Percentiles rank a stretch among this genome's conserved stretches.
phyloP scores from a whole-genome alignment of 2,113 vertebrate species.

The Martes martes region DNA sequence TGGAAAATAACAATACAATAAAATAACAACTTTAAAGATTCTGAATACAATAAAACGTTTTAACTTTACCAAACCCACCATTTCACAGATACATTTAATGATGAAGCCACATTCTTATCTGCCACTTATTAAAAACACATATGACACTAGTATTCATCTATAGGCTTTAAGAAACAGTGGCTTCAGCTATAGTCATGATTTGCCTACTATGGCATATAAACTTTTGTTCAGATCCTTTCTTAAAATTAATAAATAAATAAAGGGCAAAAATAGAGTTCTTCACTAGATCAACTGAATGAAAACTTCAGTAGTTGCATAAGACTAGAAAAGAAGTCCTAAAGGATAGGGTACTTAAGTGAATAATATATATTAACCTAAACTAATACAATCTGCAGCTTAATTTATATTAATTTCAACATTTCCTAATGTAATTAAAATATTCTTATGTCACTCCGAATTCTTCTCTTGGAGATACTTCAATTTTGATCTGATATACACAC shows the following conservation, averaged over 20 bases:
- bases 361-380: not conserved
- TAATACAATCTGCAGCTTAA: not conserved
- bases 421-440: not conserved
- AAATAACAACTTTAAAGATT: not conserved
- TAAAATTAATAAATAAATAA: not conserved
- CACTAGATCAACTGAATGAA: not conserved
- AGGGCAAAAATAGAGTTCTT: not conserved
- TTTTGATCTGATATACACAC: not conserved
- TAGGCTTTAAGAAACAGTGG: not conserved
- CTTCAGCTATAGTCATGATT: slow-evolving; percentile 15
- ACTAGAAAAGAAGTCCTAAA: not conserved
- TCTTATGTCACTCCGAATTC: not conserved
- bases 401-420: not conserved
- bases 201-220: not conserved
- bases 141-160: not conserved
- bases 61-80: not conserved
- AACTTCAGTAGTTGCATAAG: not conserved
- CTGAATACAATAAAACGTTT: not conserved
- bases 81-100: not conserved
- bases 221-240: not conserved
- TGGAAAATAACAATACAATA: not conserved
- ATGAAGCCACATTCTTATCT: not conserved
- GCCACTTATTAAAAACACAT: not conserved
- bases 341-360: not conserved
- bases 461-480: not conserved